phyloP scores from a whole-genome alignment of 2,113 vertebrate species.

The Salvelinus namaycush region DNA sequence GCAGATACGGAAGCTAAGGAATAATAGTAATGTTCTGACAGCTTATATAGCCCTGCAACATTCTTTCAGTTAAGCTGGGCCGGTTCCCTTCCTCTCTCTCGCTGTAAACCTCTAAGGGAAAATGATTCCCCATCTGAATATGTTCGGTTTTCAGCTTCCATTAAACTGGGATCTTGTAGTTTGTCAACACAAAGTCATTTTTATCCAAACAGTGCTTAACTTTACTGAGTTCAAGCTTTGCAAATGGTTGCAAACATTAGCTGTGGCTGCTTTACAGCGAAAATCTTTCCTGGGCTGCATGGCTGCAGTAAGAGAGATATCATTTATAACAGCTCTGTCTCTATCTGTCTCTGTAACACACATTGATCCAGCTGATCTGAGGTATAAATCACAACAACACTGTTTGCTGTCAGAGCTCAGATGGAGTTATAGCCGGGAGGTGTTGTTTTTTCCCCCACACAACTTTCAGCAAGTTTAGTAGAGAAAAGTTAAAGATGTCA shows the following conservation, averaged over 20 bases:
- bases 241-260: background rate
- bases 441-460: no score
- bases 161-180: slow-evolving; percentile 11
- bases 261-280: background rate
- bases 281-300: background rate
- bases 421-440: no score
- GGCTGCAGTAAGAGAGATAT: background rate
- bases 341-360: background rate
- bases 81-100: background rate
- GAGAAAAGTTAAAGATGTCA: background rate
- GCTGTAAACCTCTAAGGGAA: background rate
- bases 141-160: slow-evolving; percentile 6
- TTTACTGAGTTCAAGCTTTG: background rate
- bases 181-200: background rate
- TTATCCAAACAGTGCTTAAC: slow-evolving; percentile 13
- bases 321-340: background rate
- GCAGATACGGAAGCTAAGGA: background rate
- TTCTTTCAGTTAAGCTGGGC: background rate
- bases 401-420: background rate
- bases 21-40: background rate
- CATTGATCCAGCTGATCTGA: background rate
- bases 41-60: no score
- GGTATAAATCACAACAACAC: background rate
- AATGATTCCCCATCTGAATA: slow-evolving; percentile 12
- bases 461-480: background rate